Evolutionary conservation across 1,140 invertebrate species (phyloP).

Genomic region (Eulimnadia texana): DNA sequence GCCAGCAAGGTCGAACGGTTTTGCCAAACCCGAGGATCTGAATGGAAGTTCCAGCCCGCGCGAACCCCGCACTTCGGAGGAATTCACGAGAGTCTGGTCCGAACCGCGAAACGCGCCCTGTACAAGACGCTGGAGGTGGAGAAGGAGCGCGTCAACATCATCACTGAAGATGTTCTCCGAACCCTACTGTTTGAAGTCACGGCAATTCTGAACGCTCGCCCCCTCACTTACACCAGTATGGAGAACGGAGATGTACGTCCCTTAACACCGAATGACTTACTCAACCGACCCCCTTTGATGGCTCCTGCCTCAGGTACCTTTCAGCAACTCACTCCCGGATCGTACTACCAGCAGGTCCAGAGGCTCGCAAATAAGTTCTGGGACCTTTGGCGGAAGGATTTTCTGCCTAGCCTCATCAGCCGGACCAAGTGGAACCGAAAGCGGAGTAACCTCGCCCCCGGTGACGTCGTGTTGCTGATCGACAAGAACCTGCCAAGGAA

Average conservation of each 20-base stretch:
- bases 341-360: background rate
- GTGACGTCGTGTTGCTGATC: background rate
- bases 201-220: background rate
- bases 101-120: too few species aligned
- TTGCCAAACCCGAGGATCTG: too few species aligned
- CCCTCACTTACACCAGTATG: background rate
- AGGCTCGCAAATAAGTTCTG: background rate
- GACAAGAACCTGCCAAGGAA: background rate
- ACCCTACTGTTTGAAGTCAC: background rate
- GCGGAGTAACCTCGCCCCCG: background rate
- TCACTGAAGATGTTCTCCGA: too few species aligned
- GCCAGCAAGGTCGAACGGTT: too few species aligned
- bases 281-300: background rate
- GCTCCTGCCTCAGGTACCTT: background rate
- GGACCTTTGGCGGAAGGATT: background rate
- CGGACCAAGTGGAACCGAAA: background rate
- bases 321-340: background rate
- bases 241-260: constrained; percentile 20
- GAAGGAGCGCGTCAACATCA: too few species aligned
- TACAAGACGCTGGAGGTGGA: too few species aligned
- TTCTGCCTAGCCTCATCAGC: background rate
- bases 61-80: too few species aligned
- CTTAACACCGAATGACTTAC: background rate
- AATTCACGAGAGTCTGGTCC: too few species aligned
- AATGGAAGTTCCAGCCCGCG: too few species aligned